These are phyloP conservation scores for Drosophila pandora DNA, from an alignment of 1,140 invertebrate species.

Conservation along the genomic window DNA sequence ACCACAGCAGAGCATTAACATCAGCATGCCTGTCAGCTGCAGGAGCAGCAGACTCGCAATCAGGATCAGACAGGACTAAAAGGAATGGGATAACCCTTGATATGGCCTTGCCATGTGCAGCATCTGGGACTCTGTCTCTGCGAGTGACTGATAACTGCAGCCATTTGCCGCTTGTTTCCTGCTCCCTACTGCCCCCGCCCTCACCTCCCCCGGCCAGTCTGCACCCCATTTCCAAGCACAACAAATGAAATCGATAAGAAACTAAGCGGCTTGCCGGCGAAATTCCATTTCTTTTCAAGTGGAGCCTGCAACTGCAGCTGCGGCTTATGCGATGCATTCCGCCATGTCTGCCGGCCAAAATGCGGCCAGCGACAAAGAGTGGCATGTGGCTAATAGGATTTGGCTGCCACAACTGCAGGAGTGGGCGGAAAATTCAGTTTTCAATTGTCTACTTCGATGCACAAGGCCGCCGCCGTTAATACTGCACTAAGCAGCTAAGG, in stretches of 20 bases:
- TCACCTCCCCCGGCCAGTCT: neutral
- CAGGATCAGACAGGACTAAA: slow-evolving; percentile 6
- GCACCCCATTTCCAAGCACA: slow-evolving; percentile 14
- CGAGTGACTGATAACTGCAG: slow-evolving; percentile 63
- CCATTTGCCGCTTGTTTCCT: slow-evolving; percentile 35
- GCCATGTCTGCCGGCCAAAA: slow-evolving; percentile 52
- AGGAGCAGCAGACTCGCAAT: slow-evolving; percentile 14
- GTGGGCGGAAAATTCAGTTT: slow-evolving; percentile 43
- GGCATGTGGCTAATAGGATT: slow-evolving; percentile 79
- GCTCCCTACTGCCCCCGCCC: neutral
- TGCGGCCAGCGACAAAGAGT: slow-evolving; percentile 52
- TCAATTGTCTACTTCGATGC: slow-evolving; percentile 68
- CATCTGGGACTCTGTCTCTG: slow-evolving; percentile 42
- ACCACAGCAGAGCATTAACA: slow-evolving; percentile 48
- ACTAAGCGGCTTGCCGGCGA: slow-evolving; percentile 67
- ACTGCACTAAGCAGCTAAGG: slow-evolving; percentile 39
- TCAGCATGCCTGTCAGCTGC: slow-evolving; percentile 39
- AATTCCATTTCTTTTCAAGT: slow-evolving; percentile 54
- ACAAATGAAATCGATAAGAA: slow-evolving; percentile 55
- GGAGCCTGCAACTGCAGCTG: slow-evolving; percentile 20
- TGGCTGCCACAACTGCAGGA: slow-evolving; percentile 37
- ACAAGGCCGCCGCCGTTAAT: slow-evolving; percentile 59
- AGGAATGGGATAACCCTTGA: slow-evolving; percentile 15
- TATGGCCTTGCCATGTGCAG: slow-evolving; percentile 28
- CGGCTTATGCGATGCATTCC: slow-evolving; percentile 52